phyloP scores from a whole-genome alignment of 2,888 invertebrate genomes.

The Urechis unicinctus region DNA sequence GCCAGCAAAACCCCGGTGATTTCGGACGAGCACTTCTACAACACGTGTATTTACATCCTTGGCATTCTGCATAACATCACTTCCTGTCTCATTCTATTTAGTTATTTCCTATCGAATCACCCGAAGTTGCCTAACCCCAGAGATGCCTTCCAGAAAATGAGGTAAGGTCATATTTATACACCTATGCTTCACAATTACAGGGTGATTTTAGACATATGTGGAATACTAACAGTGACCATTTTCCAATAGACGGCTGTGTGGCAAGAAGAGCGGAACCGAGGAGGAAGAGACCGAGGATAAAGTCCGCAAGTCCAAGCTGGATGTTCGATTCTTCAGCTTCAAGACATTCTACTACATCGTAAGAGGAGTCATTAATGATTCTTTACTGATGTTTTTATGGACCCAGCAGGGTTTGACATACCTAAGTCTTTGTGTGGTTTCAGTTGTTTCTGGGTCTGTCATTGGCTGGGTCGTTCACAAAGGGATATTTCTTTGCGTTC shows the following conservation, averaged over 20 bases:
- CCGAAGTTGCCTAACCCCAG: slow-evolving; percentile 35
- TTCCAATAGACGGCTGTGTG: background rate
- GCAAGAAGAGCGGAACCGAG: background rate
- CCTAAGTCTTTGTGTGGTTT: slow-evolving; percentile 14
- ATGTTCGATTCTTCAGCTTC: slow-evolving; percentile 43
- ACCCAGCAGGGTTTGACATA: too few relatives aligned
- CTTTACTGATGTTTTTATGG: too few relatives aligned
- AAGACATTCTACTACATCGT: slow-evolving; percentile 47
- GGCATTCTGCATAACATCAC: slow-evolving; percentile 44
- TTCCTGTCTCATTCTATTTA: slow-evolving; percentile 39
- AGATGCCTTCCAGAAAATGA: background rate
- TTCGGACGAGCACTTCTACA: background rate
- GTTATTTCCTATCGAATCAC: slow-evolving; percentile 48
- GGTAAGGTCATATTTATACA: background rate
- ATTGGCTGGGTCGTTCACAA: slow-evolving; percentile 38
- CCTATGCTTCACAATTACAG: background rate
- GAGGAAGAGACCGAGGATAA: slow-evolving; percentile 23
- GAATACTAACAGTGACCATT: background rate
- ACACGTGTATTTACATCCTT: background rate
- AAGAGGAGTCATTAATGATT: too few relatives aligned
- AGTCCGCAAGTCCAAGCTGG: slow-evolving; percentile 40
- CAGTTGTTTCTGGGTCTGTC: slow-evolving; percentile 44
- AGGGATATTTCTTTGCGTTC: slow-evolving; percentile 49
- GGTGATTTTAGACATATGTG: background rate
- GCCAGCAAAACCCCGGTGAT: background rate